A percentile compares a stretch with the other conserved stretches of the same genome.
Conservation (phyloP, 2,113 vertebrate genomes). For the Acanthisitta chloris region DNA sequence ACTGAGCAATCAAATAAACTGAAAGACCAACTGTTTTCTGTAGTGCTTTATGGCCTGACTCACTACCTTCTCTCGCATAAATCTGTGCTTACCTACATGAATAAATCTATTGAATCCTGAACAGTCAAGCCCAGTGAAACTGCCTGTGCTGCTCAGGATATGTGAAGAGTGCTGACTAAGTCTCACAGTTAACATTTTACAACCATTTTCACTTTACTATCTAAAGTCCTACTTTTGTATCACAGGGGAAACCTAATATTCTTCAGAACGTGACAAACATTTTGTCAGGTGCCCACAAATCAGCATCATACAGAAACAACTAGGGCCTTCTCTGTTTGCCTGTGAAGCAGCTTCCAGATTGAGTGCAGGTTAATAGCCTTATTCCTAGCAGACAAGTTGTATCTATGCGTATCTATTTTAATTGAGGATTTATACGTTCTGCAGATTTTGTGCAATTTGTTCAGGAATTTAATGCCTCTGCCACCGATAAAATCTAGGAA, state of each 20-base stretch:
- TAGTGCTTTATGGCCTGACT: background rate
- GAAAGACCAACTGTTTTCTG: background rate
- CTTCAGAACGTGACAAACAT: background rate
- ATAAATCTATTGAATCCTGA: background rate
- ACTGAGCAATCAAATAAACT: background rate
- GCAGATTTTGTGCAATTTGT: background rate
- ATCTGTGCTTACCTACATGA: background rate
- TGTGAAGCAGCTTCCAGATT: background rate
- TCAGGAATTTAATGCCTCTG: background rate
- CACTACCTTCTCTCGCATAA: background rate
- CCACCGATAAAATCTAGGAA: background rate
- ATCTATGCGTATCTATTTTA: background rate
- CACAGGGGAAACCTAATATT: background rate
- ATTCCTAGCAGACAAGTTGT: background rate
- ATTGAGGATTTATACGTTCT: background rate
- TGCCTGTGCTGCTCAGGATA: background rate
- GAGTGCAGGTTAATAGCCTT: background rate
- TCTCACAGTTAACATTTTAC: background rate
- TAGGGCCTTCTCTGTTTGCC: background rate
- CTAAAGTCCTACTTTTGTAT: background rate
- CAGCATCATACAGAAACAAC: background rate
- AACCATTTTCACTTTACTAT: background rate
- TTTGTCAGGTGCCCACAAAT: background rate
- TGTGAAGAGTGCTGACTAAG: background rate
- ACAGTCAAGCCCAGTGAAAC: background rate